Evolutionary conservation across 1,140 invertebrate species (phyloP).

Genomic region (Drosophila chauvacae): DNA sequence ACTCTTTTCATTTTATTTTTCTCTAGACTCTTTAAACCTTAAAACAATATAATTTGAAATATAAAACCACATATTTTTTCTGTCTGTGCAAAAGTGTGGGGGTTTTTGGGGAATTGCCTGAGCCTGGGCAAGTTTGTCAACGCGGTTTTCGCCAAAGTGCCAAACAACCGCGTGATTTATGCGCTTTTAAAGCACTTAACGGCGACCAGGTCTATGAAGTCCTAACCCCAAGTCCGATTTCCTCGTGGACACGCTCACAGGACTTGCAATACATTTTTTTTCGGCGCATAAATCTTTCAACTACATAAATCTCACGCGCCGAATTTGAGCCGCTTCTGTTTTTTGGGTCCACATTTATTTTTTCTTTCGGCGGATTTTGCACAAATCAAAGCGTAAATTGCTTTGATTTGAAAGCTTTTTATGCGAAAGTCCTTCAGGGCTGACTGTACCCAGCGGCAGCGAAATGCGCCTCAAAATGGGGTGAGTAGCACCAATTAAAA

Average conservation of each 20-base stretch:
- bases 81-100: slow-evolving; percentile 12
- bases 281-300: slow-evolving; percentile 79
- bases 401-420: slow-evolving; percentile 81
- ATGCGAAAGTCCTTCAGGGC: slow-evolving; percentile 32
- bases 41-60: not conserved
- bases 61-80: not conserved
- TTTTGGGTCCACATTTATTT: slow-evolving; percentile 10
- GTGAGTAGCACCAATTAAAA: slow-evolving; percentile 69
- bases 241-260: slow-evolving; percentile 19
- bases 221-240: slow-evolving; percentile 47
- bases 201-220: slow-evolving; percentile 76
- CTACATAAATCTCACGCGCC: slow-evolving; percentile 81
- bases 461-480: not conserved
- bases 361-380: slow-evolving; percentile 42
- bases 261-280: slow-evolving; percentile 65
- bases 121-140: slow-evolving; percentile 69
- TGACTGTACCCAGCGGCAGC: slow-evolving; percentile 67
- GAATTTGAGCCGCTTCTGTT: slow-evolving; percentile 64
- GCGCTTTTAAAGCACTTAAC: slow-evolving; percentile 82
- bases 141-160: slow-evolving; percentile 59
- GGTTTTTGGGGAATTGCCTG: slow-evolving; percentile 12
- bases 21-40: no score
- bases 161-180: slow-evolving; percentile 81
- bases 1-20: not conserved
- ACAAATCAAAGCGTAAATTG: slow-evolving; percentile 81